Percentiles rank a stretch among this genome's conserved stretches.
Conservation (phyloP, 35 echinoderm and acorn worm species). For the Ophioderma brevispina region DNA sequence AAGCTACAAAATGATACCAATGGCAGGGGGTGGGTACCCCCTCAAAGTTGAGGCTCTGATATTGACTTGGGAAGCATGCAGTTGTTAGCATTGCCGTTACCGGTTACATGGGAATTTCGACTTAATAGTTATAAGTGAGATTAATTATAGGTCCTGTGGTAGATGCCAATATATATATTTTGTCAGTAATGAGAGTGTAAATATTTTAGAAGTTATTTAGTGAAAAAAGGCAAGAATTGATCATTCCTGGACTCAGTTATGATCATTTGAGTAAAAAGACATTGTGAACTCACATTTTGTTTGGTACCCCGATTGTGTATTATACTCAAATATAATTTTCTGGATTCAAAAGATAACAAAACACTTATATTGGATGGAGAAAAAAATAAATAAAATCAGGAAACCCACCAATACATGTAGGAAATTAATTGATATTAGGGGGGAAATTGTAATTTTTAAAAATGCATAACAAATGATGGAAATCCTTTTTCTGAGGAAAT, state of each 20-base stretch:
- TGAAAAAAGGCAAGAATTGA: not conserved
- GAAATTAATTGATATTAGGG: too few species aligned
- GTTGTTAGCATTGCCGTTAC: not conserved
- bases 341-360: too few species aligned
- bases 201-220: not conserved
- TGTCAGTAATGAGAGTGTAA: not conserved
- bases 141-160: not conserved
- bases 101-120: too few species aligned
- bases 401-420: too few species aligned
- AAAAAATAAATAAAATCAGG: too few species aligned
- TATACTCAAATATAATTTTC: too few species aligned
- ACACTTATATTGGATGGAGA: too few species aligned
- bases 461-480: too few species aligned
- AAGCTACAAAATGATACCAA: not conserved
- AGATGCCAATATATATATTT: not conserved
- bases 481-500: too few species aligned
- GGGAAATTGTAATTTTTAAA: too few species aligned
- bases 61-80: not conserved
- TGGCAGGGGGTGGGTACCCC: not conserved
- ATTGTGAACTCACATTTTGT: not conserved
- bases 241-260: not conserved
- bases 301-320: not conserved
- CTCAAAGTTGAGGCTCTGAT: too few species aligned
- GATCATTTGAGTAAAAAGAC: not conserved
- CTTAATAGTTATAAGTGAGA: not conserved